Evolutionary conservation across 2,113 vertebrate species (phyloP), one percentile per base, ranked within the genome.

Genomic region (Climacteris rufus): DNA sequence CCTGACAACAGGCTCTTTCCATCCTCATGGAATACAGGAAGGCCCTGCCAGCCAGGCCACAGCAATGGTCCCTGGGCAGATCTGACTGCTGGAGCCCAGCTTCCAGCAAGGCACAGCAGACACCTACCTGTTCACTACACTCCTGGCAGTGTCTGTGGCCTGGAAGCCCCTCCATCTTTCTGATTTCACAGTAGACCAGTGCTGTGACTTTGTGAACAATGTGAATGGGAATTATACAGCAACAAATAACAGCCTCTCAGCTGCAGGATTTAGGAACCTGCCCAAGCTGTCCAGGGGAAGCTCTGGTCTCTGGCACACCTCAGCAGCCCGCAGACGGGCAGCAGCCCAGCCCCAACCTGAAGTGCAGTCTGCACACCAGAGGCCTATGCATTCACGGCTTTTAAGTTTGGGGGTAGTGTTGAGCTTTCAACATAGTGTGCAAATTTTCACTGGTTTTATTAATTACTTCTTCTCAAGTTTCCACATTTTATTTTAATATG

Each of bases 361-460:
- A 19, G 24, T 22, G 74, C 78, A 85, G 42, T 30, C 61, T 53
- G 53, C 53, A 11, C 65, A 90, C 61, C 61, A 75, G 68, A 65
- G 66, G 50, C 21, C 1, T 39, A 13, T 66, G 61, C 44, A 10
- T 66, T 91, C 9, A 4, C 56, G 39, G 53, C 30, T 91, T 59
- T 52, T 47, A 74, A 68, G 10, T 78, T 49, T 65, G 82, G 57
- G 88, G 53, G 76, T 86, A 65, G 54, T 47, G 71, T 42, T 81
- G 59, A 88, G 83, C 75, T 93, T 94, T 76, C 68, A 87, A 35
- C 63, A 49, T 30, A 37, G 44, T 15, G n/a, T 86, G 54, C 72
- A 83, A 83, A 16, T 17, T 79, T 94, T 84, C 84, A 54, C 79
- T 93, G 63, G n/a, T 93, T 94, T 95, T 90, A 86, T 80, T 95